Percentiles rank a stretch among this genome's conserved stretches.
Evolutionary conservation across 2,888 invertebrate species (phyloP).

Genomic region (Labia minor): DNA sequence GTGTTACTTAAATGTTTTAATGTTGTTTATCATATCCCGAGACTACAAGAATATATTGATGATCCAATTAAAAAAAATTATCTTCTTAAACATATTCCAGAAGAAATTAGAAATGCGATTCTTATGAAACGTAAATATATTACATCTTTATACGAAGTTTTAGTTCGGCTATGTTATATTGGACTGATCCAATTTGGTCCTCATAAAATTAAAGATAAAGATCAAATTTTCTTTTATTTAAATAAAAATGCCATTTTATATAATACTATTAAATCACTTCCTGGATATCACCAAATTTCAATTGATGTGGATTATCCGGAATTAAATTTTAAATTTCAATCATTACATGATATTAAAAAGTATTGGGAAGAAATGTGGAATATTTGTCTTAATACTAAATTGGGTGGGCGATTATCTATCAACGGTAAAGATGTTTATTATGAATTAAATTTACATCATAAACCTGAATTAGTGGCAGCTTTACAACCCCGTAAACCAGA

Average conservation of each 20-base stretch:
- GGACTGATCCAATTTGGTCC: constrained; percentile 60
- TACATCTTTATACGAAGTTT: constrained; percentile 43
- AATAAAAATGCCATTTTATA: constrained; percentile 49
- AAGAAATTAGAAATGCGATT: constrained; percentile 41
- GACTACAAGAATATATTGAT: constrained; percentile 45
- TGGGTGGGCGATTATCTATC: constrained; percentile 35
- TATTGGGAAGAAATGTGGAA: constrained; percentile 61
- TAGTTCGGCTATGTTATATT: constrained; percentile 50
- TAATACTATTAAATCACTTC: constrained; percentile 53
- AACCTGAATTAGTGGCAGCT: constrained; percentile 40
- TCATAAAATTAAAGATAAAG: constrained; percentile 52
- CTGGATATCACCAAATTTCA: constrained; percentile 50
- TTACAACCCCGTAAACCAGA: constrained; percentile 37
- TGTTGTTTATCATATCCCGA: constrained; percentile 45
- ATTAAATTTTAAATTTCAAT: constrained; percentile 45
- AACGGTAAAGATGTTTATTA: constrained; percentile 40
- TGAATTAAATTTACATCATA: constrained; percentile 38
- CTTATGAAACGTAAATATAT: constrained; percentile 48
- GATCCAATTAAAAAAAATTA: constrained; percentile 57
- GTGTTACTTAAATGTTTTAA: constrained; percentile 57
- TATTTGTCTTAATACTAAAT: constrained; percentile 53
- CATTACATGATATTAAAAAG: constrained; percentile 43
- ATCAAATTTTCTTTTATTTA: constrained; percentile 53
- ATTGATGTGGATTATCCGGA: constrained; percentile 44
- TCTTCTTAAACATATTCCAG: constrained; percentile 50